phyloP scores from a whole-genome alignment of 2,888 invertebrate genomes.

The Ormyrus thymus region DNA sequence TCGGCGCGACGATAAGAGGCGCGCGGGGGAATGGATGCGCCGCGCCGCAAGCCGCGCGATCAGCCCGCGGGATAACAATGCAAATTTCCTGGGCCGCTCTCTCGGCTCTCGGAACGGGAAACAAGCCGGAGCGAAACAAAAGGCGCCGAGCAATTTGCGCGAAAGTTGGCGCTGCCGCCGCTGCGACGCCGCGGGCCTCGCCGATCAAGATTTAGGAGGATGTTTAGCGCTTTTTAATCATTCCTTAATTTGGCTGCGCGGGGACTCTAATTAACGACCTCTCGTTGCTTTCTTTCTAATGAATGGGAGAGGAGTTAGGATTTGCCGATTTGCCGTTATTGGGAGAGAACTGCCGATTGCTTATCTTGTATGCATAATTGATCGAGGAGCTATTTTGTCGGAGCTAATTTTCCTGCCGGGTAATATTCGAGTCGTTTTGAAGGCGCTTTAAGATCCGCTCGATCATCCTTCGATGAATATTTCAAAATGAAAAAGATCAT shows the following conservation, averaged over 20 bases:
- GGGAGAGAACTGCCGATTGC: no score
- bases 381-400: not conserved
- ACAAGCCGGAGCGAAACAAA: constrained; percentile 25
- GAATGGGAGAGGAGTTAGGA: not conserved
- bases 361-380: constrained; percentile 4
- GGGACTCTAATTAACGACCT: not conserved
- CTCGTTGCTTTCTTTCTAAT: not conserved
- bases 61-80: constrained; percentile 55
- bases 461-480: no score
- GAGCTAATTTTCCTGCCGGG: not conserved
- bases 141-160: constrained; percentile 28
- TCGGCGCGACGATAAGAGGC: constrained; percentile 24
- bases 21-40: constrained; percentile 30
- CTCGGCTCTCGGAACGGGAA: constrained; percentile 20
- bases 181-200: no score
- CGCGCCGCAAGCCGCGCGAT: constrained; percentile 52
- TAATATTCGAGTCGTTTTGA: no score
- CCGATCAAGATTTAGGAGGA: no score
- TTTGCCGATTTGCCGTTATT: no score
- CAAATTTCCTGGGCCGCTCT: constrained; percentile 32
- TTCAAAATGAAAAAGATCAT: no score
- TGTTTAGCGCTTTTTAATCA: constrained; percentile 20
- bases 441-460: no score
- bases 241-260: not conserved
- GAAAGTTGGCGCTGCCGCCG: constrained; percentile 12